Conservation (phyloP, 2,888 invertebrate species). For the Cordylochernes scorpioides region DNA sequence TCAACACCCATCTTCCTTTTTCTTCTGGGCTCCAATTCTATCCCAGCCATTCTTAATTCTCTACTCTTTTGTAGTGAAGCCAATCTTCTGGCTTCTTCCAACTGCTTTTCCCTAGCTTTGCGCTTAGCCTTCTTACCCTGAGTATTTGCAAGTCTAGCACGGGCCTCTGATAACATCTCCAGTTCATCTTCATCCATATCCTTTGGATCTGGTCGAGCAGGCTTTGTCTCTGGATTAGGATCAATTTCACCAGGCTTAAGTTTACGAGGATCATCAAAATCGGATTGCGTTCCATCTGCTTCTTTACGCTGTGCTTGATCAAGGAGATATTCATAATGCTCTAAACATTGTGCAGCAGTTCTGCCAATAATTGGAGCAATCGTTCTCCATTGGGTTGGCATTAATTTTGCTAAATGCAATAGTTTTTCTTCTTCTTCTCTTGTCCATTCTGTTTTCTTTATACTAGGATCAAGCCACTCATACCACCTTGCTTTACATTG, state of each 20-base stretch:
- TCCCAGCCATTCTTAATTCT: slow-evolving; percentile 87
- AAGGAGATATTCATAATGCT: slow-evolving; percentile 78
- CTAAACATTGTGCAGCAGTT: slow-evolving; percentile 93
- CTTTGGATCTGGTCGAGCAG: slow-evolving; percentile 91
- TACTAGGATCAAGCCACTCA: slow-evolving; percentile 97
- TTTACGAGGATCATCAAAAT: slow-evolving; percentile 90
- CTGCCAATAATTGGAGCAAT: slow-evolving; percentile 96
- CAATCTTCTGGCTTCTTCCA: slow-evolving; percentile 83
- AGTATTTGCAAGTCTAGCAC: slow-evolving; percentile 91
- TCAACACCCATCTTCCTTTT: slow-evolving; percentile 56
- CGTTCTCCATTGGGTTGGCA: slow-evolving; percentile 99
- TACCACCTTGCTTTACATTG: no score
- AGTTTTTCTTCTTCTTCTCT: slow-evolving; percentile 95
- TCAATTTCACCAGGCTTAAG: slow-evolving; percentile 97
- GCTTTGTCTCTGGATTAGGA: slow-evolving; percentile 98
- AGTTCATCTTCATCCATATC: slow-evolving; percentile 99
- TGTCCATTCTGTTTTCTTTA: slow-evolving; percentile 99
- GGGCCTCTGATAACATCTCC: slow-evolving; percentile 96
- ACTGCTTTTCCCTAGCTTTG: slow-evolving; percentile 77
- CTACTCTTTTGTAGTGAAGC: slow-evolving; percentile 92
- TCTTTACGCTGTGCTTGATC: slow-evolving; percentile 93
- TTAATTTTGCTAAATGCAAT: slow-evolving; percentile 81
- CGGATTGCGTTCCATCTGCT: slow-evolving; percentile 56
- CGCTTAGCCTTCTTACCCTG: slow-evolving; percentile 46
- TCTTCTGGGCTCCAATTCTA: slow-evolving; percentile 27